phyloP scores from a whole-genome alignment of 2,797 vertebrate species.

The Tragopan temminckii region DNA sequence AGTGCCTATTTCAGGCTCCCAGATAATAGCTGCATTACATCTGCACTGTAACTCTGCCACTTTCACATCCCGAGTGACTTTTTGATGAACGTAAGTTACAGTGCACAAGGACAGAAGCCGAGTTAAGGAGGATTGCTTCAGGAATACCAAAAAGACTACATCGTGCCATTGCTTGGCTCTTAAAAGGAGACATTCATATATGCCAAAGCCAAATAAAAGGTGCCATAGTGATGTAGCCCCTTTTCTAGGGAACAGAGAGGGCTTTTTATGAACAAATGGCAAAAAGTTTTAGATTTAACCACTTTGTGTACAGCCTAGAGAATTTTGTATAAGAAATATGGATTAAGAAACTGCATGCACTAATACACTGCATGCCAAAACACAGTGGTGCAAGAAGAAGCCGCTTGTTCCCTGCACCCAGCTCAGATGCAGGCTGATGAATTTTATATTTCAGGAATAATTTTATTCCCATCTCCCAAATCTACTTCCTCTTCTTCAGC shows the following conservation, averaged over 20 bases:
- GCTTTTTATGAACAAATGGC: neutral
- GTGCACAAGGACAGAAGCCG: neutral
- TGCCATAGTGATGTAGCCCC: neutral
- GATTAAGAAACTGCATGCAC: neutral
- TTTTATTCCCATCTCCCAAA: neutral
- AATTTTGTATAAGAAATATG: neutral
- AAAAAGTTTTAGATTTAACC: neutral
- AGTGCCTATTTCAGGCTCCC: neutral
- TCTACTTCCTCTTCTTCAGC: neutral
- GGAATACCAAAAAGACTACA: neutral
- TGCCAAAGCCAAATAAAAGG: neutral
- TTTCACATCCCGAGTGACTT: neutral
- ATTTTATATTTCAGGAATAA: neutral
- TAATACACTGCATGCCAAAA: neutral
- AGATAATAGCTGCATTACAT: neutral
- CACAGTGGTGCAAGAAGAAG: neutral
- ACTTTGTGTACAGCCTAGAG: accelerated
- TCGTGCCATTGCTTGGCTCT: neutral
- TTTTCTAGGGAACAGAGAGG: neutral
- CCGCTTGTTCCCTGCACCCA: neutral
- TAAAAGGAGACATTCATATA: neutral
- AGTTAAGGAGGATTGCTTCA: neutral
- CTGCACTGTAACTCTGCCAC: neutral
- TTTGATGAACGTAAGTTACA: neutral
- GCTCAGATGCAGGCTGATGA: neutral